These are phyloP conservation scores for Phoebastria nigripes DNA, from an alignment of 2,797 vertebrate genomes.

Conservation along the genomic window DNA sequence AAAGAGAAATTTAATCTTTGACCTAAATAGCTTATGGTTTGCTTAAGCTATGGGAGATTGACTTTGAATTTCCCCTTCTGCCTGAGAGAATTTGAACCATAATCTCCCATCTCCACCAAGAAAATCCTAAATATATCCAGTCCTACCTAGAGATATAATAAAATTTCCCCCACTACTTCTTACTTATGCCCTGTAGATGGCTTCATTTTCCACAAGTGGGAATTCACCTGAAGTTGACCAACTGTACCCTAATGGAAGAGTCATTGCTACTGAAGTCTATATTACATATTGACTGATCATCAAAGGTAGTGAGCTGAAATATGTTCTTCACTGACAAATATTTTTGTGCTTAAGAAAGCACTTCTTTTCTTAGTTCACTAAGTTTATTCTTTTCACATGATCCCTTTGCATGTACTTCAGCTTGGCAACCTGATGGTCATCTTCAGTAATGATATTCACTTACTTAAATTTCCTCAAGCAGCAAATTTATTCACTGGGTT, in stretches of 20 bases:
- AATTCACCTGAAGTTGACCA: not conserved
- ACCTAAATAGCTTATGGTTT: not conserved
- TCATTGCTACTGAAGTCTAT: not conserved
- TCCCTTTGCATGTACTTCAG: not conserved
- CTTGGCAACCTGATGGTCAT: not conserved
- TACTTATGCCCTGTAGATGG: not conserved
- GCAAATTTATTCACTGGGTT: not conserved
- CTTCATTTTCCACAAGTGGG: not conserved
- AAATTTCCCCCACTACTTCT: not conserved
- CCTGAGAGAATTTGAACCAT: not conserved
- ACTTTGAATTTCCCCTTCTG: not conserved
- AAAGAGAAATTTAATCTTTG: not conserved
- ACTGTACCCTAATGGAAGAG: not conserved
- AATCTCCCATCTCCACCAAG: not conserved
- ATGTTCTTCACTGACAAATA: not conserved
- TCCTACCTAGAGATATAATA: not conserved
- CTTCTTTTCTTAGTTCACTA: not conserved
- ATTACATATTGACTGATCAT: not conserved
- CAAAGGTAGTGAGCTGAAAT: not conserved
- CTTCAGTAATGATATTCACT: not conserved
- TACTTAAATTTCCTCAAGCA: slow-evolving; percentile 2
- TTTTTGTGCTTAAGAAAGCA: slow-evolving; percentile 7
- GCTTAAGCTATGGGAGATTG: not conserved
- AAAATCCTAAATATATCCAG: not conserved
- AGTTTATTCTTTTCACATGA: not conserved